A percentile compares a stretch with the other conserved stretches of the same genome.
phyloP scores from a whole-genome alignment of 2,113 vertebrate genomes.

The Choloepus hoffmanni region DNA sequence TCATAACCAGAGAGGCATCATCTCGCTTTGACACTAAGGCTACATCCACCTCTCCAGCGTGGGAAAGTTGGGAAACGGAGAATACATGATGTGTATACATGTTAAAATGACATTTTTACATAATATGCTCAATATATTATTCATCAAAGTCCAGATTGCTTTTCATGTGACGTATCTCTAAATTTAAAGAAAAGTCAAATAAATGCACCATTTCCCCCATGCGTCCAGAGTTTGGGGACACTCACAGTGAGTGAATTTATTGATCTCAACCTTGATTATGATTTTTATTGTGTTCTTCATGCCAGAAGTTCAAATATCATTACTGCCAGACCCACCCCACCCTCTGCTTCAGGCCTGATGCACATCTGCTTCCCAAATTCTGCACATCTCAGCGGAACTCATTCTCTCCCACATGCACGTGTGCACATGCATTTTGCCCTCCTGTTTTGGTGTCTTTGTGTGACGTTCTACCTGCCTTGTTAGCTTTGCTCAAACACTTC shows the following conservation, averaged over 20 bases:
- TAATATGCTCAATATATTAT: not conserved
- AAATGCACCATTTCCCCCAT: accelerated
- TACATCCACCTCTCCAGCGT: too few species aligned
- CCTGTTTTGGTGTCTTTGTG: not conserved
- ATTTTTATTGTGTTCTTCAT: not conserved
- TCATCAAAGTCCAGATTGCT: not conserved
- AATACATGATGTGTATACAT: not conserved
- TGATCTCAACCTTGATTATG: accelerated
- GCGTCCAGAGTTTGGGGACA: not conserved
- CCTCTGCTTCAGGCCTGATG: not conserved
- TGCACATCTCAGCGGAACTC: not conserved
- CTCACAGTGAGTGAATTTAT: accelerated
- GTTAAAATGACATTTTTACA: not conserved
- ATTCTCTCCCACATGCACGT: not conserved
- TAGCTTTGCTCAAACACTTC: not conserved
- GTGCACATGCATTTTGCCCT: not conserved
- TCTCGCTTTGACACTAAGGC: accelerated
- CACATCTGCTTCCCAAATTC: not conserved
- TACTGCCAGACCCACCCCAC: not conserved
- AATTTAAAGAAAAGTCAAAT: not conserved
- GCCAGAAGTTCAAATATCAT: not conserved
- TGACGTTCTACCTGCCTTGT: not conserved
- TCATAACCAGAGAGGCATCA: not conserved
- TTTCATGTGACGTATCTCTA: not conserved
- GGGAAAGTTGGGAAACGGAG: not conserved